phyloP scores from a whole-genome alignment of 2,797 vertebrate genomes.

The Novumbra hubbsi region DNA sequence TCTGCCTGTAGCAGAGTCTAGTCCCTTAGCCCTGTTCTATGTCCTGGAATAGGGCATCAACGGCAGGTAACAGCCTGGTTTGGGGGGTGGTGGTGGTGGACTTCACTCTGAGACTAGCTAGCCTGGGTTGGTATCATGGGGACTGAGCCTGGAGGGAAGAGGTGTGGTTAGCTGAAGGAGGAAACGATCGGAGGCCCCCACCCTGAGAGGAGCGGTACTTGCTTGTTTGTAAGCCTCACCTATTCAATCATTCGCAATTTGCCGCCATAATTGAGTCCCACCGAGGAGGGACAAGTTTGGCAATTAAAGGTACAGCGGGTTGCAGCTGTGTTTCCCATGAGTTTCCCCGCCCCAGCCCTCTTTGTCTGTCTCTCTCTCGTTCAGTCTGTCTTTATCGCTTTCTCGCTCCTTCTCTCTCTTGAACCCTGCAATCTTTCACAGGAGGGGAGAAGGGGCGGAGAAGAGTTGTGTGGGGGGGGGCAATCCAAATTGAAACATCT shows the following conservation, averaged over 20 bases:
- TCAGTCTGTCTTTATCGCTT: slow-evolving; percentile 1
- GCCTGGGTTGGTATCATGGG: not conserved
- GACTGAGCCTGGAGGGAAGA: not conserved
- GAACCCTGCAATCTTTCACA: not conserved
- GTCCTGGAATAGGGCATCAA: not conserved
- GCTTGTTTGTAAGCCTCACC: slow-evolving; percentile 40
- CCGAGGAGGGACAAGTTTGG: slow-evolving; percentile 47
- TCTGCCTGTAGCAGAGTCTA: too few species aligned
- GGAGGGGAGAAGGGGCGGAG: not conserved
- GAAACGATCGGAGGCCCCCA: slow-evolving; percentile 36
- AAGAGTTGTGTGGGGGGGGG: slow-evolving; percentile 16
- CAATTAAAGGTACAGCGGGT: slow-evolving; percentile 64
- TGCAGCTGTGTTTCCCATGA: slow-evolving; percentile 58
- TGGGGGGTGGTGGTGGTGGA: not conserved
- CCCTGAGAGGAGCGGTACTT: slow-evolving; percentile 17
- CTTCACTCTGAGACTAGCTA: not conserved
- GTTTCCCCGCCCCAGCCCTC: slow-evolving; percentile 23
- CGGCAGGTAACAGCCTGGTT: not conserved
- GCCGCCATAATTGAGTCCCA: slow-evolving; percentile 48
- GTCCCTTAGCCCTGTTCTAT: too few species aligned
- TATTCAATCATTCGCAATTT: slow-evolving; percentile 59
- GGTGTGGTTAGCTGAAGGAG: slow-evolving; percentile 5
- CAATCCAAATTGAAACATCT: slow-evolving; percentile 80
- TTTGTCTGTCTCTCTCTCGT: slow-evolving; percentile 23
- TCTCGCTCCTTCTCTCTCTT: not conserved